phyloP scores from a whole-genome alignment of 2,113 vertebrate species.

The Scomber scombrus region DNA sequence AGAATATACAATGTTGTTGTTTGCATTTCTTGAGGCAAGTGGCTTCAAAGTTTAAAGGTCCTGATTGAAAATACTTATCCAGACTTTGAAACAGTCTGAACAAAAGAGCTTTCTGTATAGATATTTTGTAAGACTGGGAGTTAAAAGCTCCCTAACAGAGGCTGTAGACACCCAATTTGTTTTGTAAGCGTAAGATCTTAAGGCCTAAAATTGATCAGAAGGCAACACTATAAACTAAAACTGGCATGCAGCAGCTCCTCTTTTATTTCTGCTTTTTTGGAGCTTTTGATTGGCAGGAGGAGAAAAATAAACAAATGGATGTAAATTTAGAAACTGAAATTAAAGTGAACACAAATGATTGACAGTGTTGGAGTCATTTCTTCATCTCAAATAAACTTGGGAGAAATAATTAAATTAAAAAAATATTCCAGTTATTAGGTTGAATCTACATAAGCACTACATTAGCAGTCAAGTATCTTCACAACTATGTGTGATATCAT shows the following conservation, averaged over 20 bases:
- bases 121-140: constrained; percentile 19
- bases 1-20: constrained; percentile 20
- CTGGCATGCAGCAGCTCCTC: neutral
- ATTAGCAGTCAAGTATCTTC: constrained; percentile 68
- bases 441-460: constrained; percentile 54
- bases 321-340: constrained; percentile 37
- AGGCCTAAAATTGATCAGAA: constrained; percentile 32
- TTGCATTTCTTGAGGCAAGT: constrained; percentile 21
- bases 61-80: constrained; percentile 31
- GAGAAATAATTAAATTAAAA: constrained; percentile 7
- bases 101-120: constrained; percentile 9
- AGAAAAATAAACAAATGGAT: constrained; percentile 41
- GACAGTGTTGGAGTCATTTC: constrained; percentile 41
- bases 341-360: constrained; percentile 8
- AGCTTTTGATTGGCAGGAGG: constrained; percentile 27
- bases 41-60: constrained; percentile 17
- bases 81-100: constrained; percentile 5
- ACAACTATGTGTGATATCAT: constrained; percentile 41
- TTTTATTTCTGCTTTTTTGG: neutral
- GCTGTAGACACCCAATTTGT: constrained; percentile 31
- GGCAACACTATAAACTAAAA: constrained; percentile 4
- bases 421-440: constrained; percentile 33
- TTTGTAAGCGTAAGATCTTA: constrained; percentile 24
- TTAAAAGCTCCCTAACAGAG: constrained; percentile 23
- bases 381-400: constrained; percentile 13